Conservation (phyloP, 2,797 vertebrate species). For the Hapalemur alaotrensis region DNA sequence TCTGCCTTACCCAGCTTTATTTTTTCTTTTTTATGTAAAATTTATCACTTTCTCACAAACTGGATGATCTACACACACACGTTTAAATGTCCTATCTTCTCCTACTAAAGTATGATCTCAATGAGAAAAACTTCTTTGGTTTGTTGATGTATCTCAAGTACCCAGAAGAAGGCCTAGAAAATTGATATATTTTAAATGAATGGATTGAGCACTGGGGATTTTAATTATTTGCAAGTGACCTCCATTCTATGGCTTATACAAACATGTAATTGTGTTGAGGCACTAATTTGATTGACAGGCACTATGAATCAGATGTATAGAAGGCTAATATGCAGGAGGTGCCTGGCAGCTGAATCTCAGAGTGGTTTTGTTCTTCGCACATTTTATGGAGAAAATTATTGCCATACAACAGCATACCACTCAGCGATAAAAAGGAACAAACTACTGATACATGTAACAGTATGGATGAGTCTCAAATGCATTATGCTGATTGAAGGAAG, state of each 20-base stretch:
- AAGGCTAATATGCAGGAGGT: not conserved
- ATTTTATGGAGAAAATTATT: not conserved
- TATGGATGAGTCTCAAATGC: not conserved
- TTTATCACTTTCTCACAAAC: not conserved
- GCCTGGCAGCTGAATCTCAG: not conserved
- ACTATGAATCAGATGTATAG: not conserved
- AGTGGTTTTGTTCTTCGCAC: not conserved
- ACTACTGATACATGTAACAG: not conserved
- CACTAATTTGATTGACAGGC: not conserved
- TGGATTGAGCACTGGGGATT: not conserved
- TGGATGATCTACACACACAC: not conserved
- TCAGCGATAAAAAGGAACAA: not conserved
- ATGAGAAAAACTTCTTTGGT: not conserved
- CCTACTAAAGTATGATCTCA: not conserved
- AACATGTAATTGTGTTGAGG: not conserved
- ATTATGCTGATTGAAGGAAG: slow-evolving; percentile 19
- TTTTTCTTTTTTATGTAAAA: not conserved
- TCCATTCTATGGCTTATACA: slow-evolving; percentile 2
- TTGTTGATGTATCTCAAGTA: not conserved
- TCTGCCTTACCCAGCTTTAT: not conserved
- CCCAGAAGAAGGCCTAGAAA: not conserved
- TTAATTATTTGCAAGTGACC: not conserved
- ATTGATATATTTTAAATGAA: not conserved
- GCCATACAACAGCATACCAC: not conserved
- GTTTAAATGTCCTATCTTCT: slow-evolving; percentile 7